Percentiles rank a stretch among this genome's conserved stretches.
Conservation (phyloP, 2,113 vertebrate genomes). For the Micronycteris hirsuta region DNA sequence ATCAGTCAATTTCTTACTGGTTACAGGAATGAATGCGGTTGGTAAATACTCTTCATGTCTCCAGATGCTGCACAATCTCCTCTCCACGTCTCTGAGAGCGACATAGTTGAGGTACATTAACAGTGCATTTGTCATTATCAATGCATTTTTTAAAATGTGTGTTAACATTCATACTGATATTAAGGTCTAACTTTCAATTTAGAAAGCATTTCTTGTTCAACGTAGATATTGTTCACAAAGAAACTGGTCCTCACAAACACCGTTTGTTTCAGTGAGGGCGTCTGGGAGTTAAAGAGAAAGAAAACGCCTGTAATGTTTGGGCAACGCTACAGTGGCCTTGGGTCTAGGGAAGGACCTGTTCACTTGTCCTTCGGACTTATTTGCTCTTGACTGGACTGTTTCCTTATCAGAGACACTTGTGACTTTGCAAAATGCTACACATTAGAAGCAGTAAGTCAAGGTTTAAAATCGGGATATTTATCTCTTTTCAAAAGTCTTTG, state of each 20-base stretch:
- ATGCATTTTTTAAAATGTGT: not conserved
- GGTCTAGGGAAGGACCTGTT: not conserved
- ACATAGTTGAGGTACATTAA: not conserved
- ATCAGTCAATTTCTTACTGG: not conserved
- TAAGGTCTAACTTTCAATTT: not conserved
- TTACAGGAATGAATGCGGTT: not conserved
- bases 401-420: not conserved
- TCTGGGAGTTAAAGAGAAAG: not conserved
- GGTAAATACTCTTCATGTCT: not conserved
- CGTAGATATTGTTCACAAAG: not conserved
- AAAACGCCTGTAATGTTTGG: not conserved
- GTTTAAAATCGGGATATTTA: constrained; percentile 17
- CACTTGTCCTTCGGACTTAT: not conserved
- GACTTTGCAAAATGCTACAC: not conserved
- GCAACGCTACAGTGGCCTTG: not conserved
- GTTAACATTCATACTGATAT: not conserved
- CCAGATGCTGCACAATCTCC: not conserved
- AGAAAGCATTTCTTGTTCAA: not conserved
- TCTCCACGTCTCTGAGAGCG: not conserved
- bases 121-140: not conserved
- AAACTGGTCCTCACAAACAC: not conserved
- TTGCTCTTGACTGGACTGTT: not conserved
- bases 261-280: not conserved
- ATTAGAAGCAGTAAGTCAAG: not conserved
- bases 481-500: not conserved